Conservation (phyloP, 2,888 invertebrate species). For the Lochmaea crataegi region DNA sequence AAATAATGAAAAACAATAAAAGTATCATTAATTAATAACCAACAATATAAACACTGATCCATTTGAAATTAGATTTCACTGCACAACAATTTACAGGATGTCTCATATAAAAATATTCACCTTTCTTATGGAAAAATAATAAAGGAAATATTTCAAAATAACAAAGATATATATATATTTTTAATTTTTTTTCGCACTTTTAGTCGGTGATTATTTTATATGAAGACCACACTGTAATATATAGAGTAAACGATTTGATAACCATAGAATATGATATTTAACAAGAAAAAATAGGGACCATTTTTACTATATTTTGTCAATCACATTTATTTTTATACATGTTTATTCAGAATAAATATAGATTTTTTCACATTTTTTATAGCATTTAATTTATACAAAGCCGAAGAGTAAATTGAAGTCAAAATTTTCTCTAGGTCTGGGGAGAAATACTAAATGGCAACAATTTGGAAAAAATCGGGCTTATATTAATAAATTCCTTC, state of each 20-base stretch:
- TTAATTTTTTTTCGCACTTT: neutral
- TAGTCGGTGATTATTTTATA: neutral
- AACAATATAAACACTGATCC: constrained; percentile 7
- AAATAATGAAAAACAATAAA: constrained; percentile 36
- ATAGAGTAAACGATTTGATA: neutral
- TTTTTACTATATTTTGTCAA: neutral
- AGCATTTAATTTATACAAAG: neutral
- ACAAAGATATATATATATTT: too few species aligned
- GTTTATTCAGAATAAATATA: too few species aligned
- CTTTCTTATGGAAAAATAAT: neutral
- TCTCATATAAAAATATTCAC: neutral
- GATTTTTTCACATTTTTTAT: neutral
- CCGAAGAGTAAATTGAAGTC: neutral
- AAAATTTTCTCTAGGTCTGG: too few species aligned
- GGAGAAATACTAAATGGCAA: too few species aligned
- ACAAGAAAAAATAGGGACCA: neutral
- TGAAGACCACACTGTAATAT: neutral
- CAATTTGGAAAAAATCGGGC: too few species aligned
- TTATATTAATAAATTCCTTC: too few species aligned
- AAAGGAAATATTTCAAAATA: too few species aligned
- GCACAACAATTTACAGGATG: neutral
- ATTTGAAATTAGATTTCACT: constrained; percentile 9
- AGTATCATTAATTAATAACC: constrained; percentile 32
- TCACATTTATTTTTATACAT: too few species aligned
- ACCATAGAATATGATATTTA: neutral